Percentiles rank a stretch among this genome's conserved stretches.
These are phyloP conservation scores for Stichopus chloronotus DNA, from an alignment of 35 echinoderm and acorn worm genomes.

Conservation along the genomic window DNA sequence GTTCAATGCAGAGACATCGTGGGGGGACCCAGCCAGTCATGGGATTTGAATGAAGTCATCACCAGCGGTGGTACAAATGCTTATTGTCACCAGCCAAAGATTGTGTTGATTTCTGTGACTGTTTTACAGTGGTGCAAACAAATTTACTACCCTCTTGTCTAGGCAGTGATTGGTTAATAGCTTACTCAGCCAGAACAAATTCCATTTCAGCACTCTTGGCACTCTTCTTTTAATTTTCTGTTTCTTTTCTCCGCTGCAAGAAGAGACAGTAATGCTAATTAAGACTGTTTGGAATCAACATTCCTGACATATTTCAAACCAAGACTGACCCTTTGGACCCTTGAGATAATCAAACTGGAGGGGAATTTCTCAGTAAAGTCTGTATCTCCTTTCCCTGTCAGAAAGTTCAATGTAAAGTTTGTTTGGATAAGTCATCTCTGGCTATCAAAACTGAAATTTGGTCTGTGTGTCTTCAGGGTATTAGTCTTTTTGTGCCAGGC, in stretches of 20 bases:
- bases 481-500: no score
- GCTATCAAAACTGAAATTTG: background rate
- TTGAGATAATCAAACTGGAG: background rate
- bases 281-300: constrained; percentile 6
- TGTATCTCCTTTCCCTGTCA: background rate
- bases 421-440: background rate
- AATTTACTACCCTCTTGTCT: background rate
- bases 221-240: background rate
- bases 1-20: no score
- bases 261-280: constrained; percentile 31
- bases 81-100: no score
- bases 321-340: background rate
- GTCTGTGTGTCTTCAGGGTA: no score
- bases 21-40: no score
- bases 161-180: background rate
- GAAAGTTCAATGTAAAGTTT: background rate
- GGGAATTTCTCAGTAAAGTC: background rate
- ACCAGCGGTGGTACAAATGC: no score
- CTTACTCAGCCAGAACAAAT: constrained; percentile 23
- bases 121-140: no score
- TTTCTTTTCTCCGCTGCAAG: background rate
- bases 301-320: constrained; percentile 10
- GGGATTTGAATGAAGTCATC: no score
- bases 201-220: constrained; percentile 26
- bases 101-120: no score